Evolutionary conservation across 2,888 invertebrate genomes (phyloP).

Genomic region (Drosophila pseudotakahashii): DNA sequence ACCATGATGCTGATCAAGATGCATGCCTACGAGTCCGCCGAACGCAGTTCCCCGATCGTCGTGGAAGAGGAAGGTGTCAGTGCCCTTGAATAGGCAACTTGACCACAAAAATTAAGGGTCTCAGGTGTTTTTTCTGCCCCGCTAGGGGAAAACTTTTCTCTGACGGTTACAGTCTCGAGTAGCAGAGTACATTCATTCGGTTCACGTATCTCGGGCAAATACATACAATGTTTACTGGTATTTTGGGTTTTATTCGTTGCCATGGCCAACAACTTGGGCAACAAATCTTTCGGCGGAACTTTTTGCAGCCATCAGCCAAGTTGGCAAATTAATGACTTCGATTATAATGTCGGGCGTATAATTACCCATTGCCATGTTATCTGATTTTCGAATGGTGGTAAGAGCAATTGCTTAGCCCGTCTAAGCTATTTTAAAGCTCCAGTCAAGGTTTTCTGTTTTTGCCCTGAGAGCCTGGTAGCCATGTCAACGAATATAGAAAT

Average conservation of each 20-base stretch:
- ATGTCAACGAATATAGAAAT: background rate
- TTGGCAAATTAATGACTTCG: constrained; percentile 27
- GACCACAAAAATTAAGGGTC: constrained; percentile 7
- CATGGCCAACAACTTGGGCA: constrained; percentile 16
- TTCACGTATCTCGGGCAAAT: constrained; percentile 6
- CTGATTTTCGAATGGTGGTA: background rate
- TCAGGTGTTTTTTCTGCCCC: background rate
- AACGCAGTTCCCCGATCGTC: background rate
- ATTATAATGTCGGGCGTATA: constrained; percentile 16
- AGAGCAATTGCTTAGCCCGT: background rate
- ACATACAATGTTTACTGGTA: background rate
- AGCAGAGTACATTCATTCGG: background rate
- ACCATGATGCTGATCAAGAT: constrained; percentile 90
- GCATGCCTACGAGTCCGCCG: constrained; percentile 60
- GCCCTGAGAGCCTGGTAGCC: background rate
- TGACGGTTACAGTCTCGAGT: background rate
- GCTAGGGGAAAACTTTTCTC: background rate
- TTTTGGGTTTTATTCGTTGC: constrained; percentile 10
- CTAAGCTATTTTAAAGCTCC: constrained; percentile 5
- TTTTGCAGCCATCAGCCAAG: constrained; percentile 10
- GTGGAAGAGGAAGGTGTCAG: constrained; percentile 16
- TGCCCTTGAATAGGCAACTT: constrained; percentile 11
- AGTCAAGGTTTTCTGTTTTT: background rate
- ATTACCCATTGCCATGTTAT: constrained; percentile 4
- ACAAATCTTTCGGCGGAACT: constrained; percentile 13